Percentiles rank a stretch among this genome's conserved stretches.
Conservation (phyloP, 2,888 invertebrate genomes). For the Taenaris catops region DNA sequence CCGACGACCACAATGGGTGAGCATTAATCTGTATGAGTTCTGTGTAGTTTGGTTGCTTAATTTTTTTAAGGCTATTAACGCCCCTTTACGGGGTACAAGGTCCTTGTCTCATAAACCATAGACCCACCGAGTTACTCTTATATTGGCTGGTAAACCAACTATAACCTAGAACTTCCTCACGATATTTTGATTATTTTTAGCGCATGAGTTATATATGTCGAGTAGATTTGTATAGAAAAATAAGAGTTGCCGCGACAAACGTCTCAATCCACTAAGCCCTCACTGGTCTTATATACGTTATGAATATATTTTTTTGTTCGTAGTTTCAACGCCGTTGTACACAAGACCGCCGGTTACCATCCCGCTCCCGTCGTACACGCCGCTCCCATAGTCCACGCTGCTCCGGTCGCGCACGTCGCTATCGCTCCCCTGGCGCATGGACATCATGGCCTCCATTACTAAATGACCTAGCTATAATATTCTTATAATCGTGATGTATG, state of each 20-base stretch:
- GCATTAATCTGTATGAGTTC: slow-evolving; percentile 23
- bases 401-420: slow-evolving; percentile 43
- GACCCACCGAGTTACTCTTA: no score
- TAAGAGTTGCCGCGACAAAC: no score
- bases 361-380: slow-evolving; percentile 58
- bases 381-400: slow-evolving; percentile 47
- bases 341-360: slow-evolving; percentile 72
- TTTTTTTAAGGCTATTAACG: no score
- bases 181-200: no score
- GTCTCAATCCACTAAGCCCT: no score
- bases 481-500: slow-evolving; percentile 58
- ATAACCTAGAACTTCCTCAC: no score
- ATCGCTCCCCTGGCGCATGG: slow-evolving; percentile 47
- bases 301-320: slow-evolving; percentile 11
- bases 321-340: slow-evolving; percentile 78
- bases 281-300: neutral
- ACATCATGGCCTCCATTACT: slow-evolving; percentile 67
- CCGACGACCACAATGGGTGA: slow-evolving; percentile 81
- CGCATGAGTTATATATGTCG: no score
- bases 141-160: no score
- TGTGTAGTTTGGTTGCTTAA: no score
- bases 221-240: no score
- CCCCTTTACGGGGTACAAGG: no score
- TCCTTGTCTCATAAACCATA: no score
- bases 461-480: slow-evolving; percentile 44